Evolutionary conservation across 2,797 vertebrate genomes (phyloP), one percentile per base, ranked within the genome.

Genomic region (Dermochelys coriacea): DNA sequence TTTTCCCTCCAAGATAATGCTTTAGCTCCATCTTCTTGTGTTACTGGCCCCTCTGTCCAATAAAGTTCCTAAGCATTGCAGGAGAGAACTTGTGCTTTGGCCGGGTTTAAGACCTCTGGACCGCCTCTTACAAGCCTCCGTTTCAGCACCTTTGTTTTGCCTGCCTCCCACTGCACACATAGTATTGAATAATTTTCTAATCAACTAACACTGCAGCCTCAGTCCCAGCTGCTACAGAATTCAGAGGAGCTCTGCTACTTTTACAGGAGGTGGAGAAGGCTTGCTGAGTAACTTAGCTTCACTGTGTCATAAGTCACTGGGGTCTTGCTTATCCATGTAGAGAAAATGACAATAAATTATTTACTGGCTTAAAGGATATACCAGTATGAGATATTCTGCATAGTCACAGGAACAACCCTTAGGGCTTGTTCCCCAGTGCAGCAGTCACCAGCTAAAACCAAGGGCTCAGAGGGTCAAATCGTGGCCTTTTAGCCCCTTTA

Each of bases 41-140:
- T 27, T 59, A 59, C 11, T 59, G 57, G 57, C 12, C 27, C 27
- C 27, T 29, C 12, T 14, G 27, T 59, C 29, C 57, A 31, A 59
- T 59, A 59, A 14, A 25, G 12, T 19, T 86, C 27, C 54, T 4
- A 41, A 82, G 11, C 51, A 15, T 54, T 92, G 25, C 12, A 51
- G 77, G 45, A 88, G 34, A 83, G 59, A 88, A 8, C 1, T 5
- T 49, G 8, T 80, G 1, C 52, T 87, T 29, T 83, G 45, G 61
- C 8, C n/a, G 0, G 0, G 27, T 12, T 16, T 77, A 2, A 15
- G 45, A 83, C n/a, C 52, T 3, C 84, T 77, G 27, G 1, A 71
- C n/a, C 9, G 5, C 14, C 5, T 71, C 19, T 64, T 41, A 21
- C 9, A 4, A 2, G 55, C 5, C 51, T 25, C 8, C 83, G 15